Percentiles rank a stretch among this genome's conserved stretches.
phyloP scores from a whole-genome alignment of 2,113 vertebrate species.

The Marmota monax region DNA sequence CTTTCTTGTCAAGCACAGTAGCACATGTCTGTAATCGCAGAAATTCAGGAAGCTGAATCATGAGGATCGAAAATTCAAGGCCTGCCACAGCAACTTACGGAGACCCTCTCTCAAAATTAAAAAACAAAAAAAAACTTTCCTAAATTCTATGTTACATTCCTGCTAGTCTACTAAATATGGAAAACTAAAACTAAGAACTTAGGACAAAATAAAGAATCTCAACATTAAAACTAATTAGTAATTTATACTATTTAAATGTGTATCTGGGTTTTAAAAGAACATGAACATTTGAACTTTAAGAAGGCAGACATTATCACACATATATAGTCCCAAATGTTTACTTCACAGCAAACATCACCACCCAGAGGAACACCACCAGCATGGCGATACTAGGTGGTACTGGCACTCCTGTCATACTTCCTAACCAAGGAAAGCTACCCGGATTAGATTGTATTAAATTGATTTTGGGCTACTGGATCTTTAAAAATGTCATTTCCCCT shows the following conservation, averaged over 20 bases:
- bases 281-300: background rate
- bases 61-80: no score
- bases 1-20: background rate
- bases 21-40: no score
- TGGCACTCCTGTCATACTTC: background rate
- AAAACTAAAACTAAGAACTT: constrained; percentile 6
- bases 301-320: background rate
- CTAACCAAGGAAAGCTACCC: background rate
- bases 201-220: constrained; percentile 2
- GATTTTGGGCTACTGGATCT: background rate
- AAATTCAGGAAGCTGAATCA: no score
- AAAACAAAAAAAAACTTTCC: background rate
- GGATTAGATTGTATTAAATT: background rate
- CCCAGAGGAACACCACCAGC: background rate
- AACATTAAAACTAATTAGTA: constrained; percentile 11
- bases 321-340: background rate
- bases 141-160: background rate
- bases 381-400: no score
- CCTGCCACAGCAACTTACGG: no score
- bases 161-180: constrained; percentile 9
- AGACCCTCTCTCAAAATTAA: no score
- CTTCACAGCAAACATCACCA: background rate
- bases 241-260: background rate
- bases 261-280: background rate
- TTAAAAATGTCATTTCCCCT: constrained; percentile 40